phyloP scores from a whole-genome alignment of 2,888 invertebrate species.

The Prosopocoilus inquinatus region DNA sequence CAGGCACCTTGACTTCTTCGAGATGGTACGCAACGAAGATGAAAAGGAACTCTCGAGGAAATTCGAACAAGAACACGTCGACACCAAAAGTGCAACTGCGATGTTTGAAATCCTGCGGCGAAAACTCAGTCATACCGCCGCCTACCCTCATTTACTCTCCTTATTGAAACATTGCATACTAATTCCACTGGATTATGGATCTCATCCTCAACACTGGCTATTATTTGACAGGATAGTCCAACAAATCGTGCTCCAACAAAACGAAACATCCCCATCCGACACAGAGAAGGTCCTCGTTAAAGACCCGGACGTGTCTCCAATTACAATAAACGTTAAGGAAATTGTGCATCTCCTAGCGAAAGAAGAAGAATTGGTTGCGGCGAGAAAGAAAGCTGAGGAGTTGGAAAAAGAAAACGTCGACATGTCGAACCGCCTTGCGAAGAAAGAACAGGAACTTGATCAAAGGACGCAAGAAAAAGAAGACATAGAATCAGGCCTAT shows the following conservation, averaged over 20 bases:
- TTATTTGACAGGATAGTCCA: constrained; percentile 92
- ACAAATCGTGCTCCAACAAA: constrained; percentile 85
- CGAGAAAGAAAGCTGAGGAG: constrained; percentile 82
- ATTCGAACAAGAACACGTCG: constrained; percentile 88
- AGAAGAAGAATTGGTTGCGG: constrained; percentile 88
- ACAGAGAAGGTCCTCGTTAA: constrained; percentile 47
- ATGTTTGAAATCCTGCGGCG: constrained; percentile 90
- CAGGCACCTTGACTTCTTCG: constrained; percentile 97
- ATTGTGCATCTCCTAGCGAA: constrained; percentile 88
- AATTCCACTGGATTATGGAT: constrained; percentile 81
- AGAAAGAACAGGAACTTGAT: constrained; percentile 92
- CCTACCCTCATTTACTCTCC: constrained; percentile 90
- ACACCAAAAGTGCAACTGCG: constrained; percentile 87
- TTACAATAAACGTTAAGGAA: constrained; percentile 88
- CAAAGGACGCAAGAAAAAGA: constrained; percentile 87
- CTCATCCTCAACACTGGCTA: constrained; percentile 89
- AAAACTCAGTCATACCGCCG: constrained; percentile 88
- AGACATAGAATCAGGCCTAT: constrained; percentile 80
- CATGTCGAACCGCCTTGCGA: constrained; percentile 80
- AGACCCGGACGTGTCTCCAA: constrained; percentile 82
- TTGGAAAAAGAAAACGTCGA: constrained; percentile 87
- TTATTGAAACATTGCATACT: constrained; percentile 85
- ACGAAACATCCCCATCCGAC: constrained; percentile 32
- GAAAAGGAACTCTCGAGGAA: constrained; percentile 90
- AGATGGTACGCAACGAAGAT: constrained; percentile 96